Percentiles rank a stretch among this genome's conserved stretches.
Conservation (phyloP, 2,888 invertebrate genomes). For the Drosophila leonis region DNA sequence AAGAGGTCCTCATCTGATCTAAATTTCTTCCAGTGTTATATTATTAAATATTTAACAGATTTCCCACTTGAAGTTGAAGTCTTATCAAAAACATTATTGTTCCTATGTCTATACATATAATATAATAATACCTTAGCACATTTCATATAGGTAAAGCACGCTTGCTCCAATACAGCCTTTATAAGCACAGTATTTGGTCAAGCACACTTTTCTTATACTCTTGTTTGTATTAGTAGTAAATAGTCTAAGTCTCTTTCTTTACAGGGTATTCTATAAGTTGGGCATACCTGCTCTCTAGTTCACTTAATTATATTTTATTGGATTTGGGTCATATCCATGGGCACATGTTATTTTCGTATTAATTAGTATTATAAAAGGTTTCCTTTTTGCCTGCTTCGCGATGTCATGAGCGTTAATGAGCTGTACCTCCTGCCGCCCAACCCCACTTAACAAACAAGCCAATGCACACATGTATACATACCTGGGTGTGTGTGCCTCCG, state of each 20-base stretch:
- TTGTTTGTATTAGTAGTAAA: background rate
- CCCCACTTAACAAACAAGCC: background rate
- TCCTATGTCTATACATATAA: no score
- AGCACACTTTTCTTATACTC: background rate
- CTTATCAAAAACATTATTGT: no score
- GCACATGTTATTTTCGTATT: constrained; percentile 67
- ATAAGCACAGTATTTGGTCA: no score
- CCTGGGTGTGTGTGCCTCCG: no score
- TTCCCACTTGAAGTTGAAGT: no score
- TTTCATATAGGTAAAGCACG: background rate
- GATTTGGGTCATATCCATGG: constrained; percentile 48
- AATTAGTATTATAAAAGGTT: constrained; percentile 76
- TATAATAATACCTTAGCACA: background rate
- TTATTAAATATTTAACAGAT: no score
- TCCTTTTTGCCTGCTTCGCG: constrained; percentile 47
- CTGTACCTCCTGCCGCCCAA: constrained; percentile 21
- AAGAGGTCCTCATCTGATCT: no score
- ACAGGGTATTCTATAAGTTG: constrained; percentile 1
- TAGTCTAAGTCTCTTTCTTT: background rate
- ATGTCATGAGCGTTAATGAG: constrained; percentile 70
- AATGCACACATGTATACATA: background rate
- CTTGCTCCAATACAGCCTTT: no score
- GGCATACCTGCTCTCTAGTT: background rate
- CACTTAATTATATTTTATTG: constrained; percentile 50
- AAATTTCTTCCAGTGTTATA: no score